These are phyloP conservation scores for Anarsia innoxiella DNA, from an alignment of 2,888 invertebrate genomes.

Conservation along the genomic window DNA sequence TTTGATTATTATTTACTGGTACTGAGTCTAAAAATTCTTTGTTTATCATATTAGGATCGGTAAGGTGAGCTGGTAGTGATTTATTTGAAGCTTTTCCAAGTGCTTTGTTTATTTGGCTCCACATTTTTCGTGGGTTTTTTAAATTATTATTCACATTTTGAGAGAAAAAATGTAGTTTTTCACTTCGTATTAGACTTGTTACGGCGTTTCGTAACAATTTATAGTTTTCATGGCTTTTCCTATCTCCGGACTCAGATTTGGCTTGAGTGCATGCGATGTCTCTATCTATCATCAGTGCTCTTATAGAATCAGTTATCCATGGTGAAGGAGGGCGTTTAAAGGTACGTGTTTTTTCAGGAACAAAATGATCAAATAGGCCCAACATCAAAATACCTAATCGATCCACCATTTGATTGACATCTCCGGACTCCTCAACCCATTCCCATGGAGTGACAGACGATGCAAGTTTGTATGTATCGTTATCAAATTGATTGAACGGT, in stretches of 20 bases:
- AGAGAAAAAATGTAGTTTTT: neutral
- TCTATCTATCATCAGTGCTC: constrained; percentile 9
- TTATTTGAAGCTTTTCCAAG: neutral
- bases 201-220: neutral
- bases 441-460: constrained; percentile 1
- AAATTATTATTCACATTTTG: neutral
- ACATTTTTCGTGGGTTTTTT: neutral
- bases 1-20: constrained; percentile 2
- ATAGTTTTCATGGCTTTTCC: neutral
- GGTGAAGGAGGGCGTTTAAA: constrained; percentile 8
- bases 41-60: constrained; percentile 13
- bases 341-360: constrained; percentile 1
- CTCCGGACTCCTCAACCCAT: neutral
- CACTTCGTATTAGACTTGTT: neutral
- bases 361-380: constrained; percentile 8
- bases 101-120: neutral
- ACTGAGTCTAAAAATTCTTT: constrained; percentile 11
- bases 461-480: neutral
- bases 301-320: constrained; percentile 12
- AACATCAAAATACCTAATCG: neutral
- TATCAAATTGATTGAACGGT: constrained; percentile 1
- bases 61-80: constrained; percentile 2
- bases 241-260: neutral
- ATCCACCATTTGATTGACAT: neutral
- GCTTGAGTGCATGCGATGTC: constrained; percentile 8